Percentiles rank a stretch among this genome's conserved stretches.
Evolutionary conservation across 2,888 invertebrate genomes (phyloP).

Genomic region (Corbicula japonica): DNA sequence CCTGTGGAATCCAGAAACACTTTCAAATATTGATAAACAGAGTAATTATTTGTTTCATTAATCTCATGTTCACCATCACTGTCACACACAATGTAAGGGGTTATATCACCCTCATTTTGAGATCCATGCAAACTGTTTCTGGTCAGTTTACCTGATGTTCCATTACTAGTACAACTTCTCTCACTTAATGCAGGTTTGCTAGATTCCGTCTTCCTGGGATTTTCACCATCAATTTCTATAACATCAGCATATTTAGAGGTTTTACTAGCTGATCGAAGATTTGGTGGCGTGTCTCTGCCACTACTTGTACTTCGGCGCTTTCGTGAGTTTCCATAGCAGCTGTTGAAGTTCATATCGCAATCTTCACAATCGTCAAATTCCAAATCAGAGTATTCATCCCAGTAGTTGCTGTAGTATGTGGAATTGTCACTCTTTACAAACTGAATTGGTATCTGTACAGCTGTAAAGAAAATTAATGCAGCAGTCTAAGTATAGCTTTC

Average conservation of each 20-base stretch:
- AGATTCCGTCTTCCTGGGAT: too few species aligned
- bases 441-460: constrained; percentile 30
- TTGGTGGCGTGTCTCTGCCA: neutral
- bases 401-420: neutral
- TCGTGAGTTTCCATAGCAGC: neutral
- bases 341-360: constrained; percentile 29
- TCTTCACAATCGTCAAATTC: constrained; percentile 37
- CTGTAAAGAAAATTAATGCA: constrained; percentile 22
- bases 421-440: constrained; percentile 7
- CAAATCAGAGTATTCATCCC: constrained; percentile 38
- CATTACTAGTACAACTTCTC: too few species aligned
- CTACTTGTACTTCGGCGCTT: neutral
- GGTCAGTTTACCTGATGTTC: too few species aligned
- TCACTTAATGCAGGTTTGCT: too few species aligned
- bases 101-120: too few species aligned
- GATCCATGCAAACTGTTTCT: too few species aligned
- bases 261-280: neutral
- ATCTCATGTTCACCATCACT: constrained; percentile 54
- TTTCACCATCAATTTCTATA: constrained; percentile 18
- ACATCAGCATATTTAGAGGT: neutral
- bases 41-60: constrained; percentile 67
- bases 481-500: neutral
- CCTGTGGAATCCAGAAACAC: constrained; percentile 64
- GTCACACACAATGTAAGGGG: constrained; percentile 11
- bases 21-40: constrained; percentile 70